Base-by-base conservation (phyloP, 2,888 invertebrate species). In the Microctonus hyperodae region DNA sequence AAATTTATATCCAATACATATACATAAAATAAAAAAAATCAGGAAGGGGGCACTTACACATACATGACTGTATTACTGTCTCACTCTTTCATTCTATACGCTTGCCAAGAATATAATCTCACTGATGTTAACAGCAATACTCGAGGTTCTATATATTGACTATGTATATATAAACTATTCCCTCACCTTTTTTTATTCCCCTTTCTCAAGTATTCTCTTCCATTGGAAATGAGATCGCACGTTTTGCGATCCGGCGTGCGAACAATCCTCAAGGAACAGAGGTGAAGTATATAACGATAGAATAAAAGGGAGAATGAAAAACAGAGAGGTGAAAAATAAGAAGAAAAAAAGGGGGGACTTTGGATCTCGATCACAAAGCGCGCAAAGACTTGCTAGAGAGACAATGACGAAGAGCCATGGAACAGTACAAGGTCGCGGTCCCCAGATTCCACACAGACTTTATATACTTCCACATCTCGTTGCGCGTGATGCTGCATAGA, bases 371-470 rank as follows among this genome's bases (percentile, higher is more conserved):
- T 59, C 56, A 37, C 62, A 53, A 35, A 57, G 50, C 25, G 48
- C 5, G n/a, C 50, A 31, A 20, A 58, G 59, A 48, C 37, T 40
- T 28, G 44, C 25, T 59, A 25, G 28, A 13, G 65, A 44, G 62
- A 69, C 66, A 61, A 66, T 66, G 66, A 66, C 66, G 48, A 61
- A 66, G 66, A 61, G 56, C 61, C 56, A 44, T 44, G 44, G 60
- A 55, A 55, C 55, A 35, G 55, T 60, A 53, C 66, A 66, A 66
- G 66, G 66, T 66, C 66, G 44, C 44, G 44, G 56, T 48, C 61
- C 22, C 56, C 40, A 35, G 66, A 60, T 60, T 60, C 60, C 60
- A 50, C 60, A 50, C 48, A 48, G 3, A 28, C 48, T 22, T 5
- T 16, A 16, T 55, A 31, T 44, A 44, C 44, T 44, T 16, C 16